A percentile compares a stretch with the other conserved stretches of the same genome.
Conservation (phyloP, 2,888 invertebrate species). For the Synanthedon myopaeformis region DNA sequence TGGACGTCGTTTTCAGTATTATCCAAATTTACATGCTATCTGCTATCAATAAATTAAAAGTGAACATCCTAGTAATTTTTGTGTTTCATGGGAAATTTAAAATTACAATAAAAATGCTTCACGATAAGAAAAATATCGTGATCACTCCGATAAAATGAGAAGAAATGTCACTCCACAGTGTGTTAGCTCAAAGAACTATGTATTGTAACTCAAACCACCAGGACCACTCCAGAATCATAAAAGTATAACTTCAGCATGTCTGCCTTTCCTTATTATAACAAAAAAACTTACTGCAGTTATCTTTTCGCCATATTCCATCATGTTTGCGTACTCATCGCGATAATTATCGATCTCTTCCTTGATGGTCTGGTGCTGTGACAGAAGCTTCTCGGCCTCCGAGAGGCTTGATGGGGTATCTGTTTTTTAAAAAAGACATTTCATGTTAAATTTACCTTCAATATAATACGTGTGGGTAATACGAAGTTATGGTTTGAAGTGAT, state of each 20-base stretch:
- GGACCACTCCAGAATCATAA: neutral
- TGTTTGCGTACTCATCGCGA: conserved; percentile 96
- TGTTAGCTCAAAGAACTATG: too few species aligned
- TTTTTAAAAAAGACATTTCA: neutral
- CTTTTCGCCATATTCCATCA: conserved; percentile 99
- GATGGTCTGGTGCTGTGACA: conserved; percentile 98
- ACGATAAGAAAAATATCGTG: too few species aligned
- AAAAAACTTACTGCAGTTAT: conserved; percentile 78
- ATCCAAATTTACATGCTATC: too few species aligned
- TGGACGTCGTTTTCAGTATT: too few species aligned
- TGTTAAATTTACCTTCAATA: neutral
- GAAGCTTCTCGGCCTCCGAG: conserved; percentile 95
- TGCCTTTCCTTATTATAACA: neutral
- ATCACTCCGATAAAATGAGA: too few species aligned
- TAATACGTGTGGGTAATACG: neutral
- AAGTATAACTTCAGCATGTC: neutral
- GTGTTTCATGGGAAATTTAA: too few species aligned
- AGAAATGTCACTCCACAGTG: too few species aligned
- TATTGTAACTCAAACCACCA: too few species aligned
- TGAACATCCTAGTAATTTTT: too few species aligned
- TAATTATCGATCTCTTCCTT: conserved; percentile 99
- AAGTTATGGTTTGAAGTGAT: neutral
- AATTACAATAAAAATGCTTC: too few species aligned
- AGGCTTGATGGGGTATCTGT: conserved; percentile 89
- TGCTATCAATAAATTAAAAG: too few species aligned